Conservation (phyloP, 2,797 vertebrate genomes). For the Poeciliopsis presidionis region DNA sequence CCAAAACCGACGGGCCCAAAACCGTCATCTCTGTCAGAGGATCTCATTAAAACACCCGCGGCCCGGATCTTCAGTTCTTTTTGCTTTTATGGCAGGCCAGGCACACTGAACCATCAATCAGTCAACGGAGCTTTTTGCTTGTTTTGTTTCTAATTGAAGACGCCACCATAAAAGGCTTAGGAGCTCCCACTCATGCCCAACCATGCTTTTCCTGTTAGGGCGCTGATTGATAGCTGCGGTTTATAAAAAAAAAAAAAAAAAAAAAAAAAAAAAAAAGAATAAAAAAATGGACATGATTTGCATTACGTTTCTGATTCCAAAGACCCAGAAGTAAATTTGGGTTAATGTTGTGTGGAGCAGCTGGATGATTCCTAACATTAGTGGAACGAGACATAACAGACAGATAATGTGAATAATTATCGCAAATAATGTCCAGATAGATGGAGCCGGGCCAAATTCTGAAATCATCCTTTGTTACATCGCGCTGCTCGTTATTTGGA, state of each 20-base stretch:
- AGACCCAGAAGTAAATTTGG: slow-evolving; percentile 48
- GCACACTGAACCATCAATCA: slow-evolving; percentile 46
- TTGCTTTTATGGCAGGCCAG: slow-evolving; percentile 47
- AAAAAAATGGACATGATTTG: slow-evolving; percentile 49
- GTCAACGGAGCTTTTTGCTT: slow-evolving; percentile 55
- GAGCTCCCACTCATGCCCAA: slow-evolving; percentile 27
- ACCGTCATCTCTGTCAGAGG: slow-evolving; percentile 45
- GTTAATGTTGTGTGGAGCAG: slow-evolving; percentile 15
- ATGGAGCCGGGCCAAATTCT: slow-evolving; percentile 77
- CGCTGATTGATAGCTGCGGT: slow-evolving; percentile 51
- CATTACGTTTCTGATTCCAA: slow-evolving; percentile 57
- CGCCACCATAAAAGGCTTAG: slow-evolving; percentile 47
- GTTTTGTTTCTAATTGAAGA: slow-evolving; percentile 49
- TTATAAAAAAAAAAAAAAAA: neutral
- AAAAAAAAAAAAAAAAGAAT: slow-evolving; percentile 18
- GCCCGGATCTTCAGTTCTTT: slow-evolving; percentile 38
- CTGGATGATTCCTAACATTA: slow-evolving; percentile 36
- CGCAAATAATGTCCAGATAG: slow-evolving; percentile 79
- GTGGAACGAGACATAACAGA: slow-evolving; percentile 58
- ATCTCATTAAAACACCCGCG: slow-evolving; percentile 41
- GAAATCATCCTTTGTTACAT: slow-evolving; percentile 77
- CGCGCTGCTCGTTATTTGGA: slow-evolving; percentile 75
- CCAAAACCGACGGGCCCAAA: slow-evolving; percentile 42
- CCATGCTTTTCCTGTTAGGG: slow-evolving; percentile 60
- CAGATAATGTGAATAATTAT: slow-evolving; percentile 76